phyloP scores from a whole-genome alignment of 2,113 vertebrate species.

The Tychaedon coryphoeus region DNA sequence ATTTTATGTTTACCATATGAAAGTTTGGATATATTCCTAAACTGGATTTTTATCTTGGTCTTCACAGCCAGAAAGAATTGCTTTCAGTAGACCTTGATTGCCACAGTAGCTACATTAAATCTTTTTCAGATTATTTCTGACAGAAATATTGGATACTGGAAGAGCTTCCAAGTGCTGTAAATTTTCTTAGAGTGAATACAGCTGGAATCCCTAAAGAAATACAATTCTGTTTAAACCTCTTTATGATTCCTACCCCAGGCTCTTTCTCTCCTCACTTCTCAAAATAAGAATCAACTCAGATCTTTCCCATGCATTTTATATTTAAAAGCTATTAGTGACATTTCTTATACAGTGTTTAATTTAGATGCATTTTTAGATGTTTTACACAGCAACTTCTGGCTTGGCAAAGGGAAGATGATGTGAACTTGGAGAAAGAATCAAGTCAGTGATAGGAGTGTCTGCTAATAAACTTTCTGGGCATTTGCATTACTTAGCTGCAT shows the following conservation, averaged over 20 bases:
- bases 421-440: neutral
- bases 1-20: neutral
- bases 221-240: neutral
- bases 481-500: neutral
- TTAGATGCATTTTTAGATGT: neutral
- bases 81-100: neutral
- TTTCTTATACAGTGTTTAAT: neutral
- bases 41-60: neutral
- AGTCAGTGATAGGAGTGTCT: fast-evolving
- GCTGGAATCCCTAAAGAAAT: neutral
- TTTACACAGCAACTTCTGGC: neutral
- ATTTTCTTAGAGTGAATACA: neutral
- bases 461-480: neutral
- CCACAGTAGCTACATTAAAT: neutral
- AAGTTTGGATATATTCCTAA: neutral
- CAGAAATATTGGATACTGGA: neutral
- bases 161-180: neutral
- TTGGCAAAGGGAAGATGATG: neutral
- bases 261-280: neutral
- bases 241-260: neutral
- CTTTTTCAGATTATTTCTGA: neutral
- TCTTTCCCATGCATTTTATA: neutral
- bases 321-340: neutral
- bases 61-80: neutral
- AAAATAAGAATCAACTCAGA: neutral